phyloP scores from a whole-genome alignment of 2,888 invertebrate genomes.

The Augochlorella aurata region DNA sequence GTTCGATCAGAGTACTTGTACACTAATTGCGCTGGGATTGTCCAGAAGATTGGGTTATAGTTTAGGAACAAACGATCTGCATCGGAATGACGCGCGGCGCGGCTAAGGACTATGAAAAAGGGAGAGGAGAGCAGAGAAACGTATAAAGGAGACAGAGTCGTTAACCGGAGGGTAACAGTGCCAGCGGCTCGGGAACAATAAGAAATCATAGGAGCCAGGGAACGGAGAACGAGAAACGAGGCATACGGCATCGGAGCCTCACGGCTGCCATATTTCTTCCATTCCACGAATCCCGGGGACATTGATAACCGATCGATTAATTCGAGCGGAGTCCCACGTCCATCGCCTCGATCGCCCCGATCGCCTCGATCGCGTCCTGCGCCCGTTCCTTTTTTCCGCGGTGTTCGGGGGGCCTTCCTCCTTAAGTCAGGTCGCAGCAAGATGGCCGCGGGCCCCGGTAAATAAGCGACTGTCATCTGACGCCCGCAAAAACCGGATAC shows the following conservation, averaged over 20 bases:
- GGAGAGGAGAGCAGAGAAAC: background rate
- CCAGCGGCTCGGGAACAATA: slow-evolving; percentile 46
- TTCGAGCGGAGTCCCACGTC: slow-evolving; percentile 70
- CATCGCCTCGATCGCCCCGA: slow-evolving; percentile 64
- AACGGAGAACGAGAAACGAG: background rate
- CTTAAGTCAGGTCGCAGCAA: slow-evolving; percentile 79
- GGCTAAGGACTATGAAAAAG: background rate
- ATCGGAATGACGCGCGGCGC: background rate
- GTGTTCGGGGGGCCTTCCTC: slow-evolving; percentile 69
- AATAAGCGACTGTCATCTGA: slow-evolving; percentile 82
- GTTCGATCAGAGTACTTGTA: too few species aligned
- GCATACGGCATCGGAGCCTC: slow-evolving; percentile 13
- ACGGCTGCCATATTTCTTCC: slow-evolving; percentile 59
- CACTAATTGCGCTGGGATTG: too few species aligned
- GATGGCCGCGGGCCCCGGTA: slow-evolving; percentile 80
- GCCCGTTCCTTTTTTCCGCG: slow-evolving; percentile 42
- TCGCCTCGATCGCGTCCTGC: slow-evolving; percentile 61
- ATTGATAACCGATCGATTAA: slow-evolving; percentile 79
- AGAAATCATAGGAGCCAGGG: slow-evolving; percentile 45
- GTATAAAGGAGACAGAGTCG: slow-evolving; percentile 27
- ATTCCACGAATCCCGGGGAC: slow-evolving; percentile 65
- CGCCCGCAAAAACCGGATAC: slow-evolving; percentile 81
- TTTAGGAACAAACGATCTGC: background rate
- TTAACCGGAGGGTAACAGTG: slow-evolving; percentile 44
- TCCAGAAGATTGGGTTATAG: too few species aligned